A percentile compares a stretch with the other conserved stretches of the same genome.
Conservation (phyloP, 2,797 vertebrate genomes). For the Etheostoma nigrum region DNA sequence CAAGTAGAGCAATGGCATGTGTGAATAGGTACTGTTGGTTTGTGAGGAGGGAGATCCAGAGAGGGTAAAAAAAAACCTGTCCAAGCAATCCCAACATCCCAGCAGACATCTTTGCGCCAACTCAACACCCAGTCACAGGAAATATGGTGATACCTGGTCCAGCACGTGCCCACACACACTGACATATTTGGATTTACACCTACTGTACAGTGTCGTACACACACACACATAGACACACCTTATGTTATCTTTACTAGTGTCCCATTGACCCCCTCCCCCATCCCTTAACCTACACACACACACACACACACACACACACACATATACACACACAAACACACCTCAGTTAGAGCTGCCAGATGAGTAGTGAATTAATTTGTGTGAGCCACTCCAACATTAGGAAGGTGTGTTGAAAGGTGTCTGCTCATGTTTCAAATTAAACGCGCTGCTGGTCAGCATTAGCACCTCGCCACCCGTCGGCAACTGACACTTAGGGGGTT, state of each 20-base stretch:
- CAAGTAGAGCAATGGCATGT: slow-evolving; percentile 69
- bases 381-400: slow-evolving; percentile 98
- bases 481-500: slow-evolving; percentile 93
- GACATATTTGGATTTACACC: slow-evolving; percentile 41
- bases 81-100: slow-evolving; percentile 55
- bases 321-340: slow-evolving; percentile 39
- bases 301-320: slow-evolving; percentile 12
- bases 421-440: slow-evolving; percentile 99
- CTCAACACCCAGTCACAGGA: slow-evolving; percentile 52
- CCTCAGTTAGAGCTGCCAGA: slow-evolving; percentile 91
- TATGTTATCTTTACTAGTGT: slow-evolving; percentile 64
- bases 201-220: slow-evolving; percentile 3
- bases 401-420: slow-evolving; percentile 99
- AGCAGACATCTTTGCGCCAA: slow-evolving; percentile 58
- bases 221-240: slow-evolving; percentile 42
- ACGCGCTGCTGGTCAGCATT: slow-evolving; percentile 99
- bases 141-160: slow-evolving; percentile 55
- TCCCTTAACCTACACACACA: slow-evolving; percentile 69
- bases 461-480: slow-evolving; percentile 96
- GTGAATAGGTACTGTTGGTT: slow-evolving; percentile 73
- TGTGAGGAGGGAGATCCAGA: slow-evolving; percentile 37
- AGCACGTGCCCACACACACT: slow-evolving; percentile 36
- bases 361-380: slow-evolving; percentile 99
- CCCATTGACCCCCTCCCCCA: slow-evolving; percentile 57
- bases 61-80: slow-evolving; percentile 22